A percentile compares a stretch with the other conserved stretches of the same genome.
Conservation (phyloP, 64 coral and sea anemone species). For the Pachyseris speciosa region DNA sequence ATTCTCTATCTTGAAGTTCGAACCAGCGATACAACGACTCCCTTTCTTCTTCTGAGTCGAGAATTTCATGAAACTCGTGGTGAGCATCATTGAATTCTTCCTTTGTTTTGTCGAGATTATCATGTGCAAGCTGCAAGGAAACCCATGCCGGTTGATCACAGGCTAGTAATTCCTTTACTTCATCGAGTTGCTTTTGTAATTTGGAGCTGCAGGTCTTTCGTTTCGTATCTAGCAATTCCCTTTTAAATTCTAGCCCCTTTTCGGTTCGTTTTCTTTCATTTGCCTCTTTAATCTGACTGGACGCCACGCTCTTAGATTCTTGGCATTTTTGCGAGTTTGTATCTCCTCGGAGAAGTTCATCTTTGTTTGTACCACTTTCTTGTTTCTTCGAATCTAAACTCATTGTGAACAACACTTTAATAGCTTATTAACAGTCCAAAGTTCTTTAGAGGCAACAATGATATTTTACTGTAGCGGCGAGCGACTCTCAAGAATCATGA, state of each 20-base stretch:
- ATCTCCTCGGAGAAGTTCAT: too few relatives aligned
- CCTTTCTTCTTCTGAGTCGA: conserved; percentile 31
- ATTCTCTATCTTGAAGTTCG: conserved; percentile 20
- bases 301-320: background rate
- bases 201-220: background rate
- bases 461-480: too few relatives aligned
- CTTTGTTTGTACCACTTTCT: too few relatives aligned
- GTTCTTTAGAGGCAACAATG: too few relatives aligned
- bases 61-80: conserved; percentile 2
- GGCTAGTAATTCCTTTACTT: background rate
- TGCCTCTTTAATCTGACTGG: background rate
- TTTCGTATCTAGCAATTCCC: conserved; percentile 9
- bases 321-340: too few relatives aligned
- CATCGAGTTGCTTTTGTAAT: background rate
- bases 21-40: conserved; percentile 42
- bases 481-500: too few relatives aligned
- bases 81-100: conserved; percentile 42
- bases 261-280: conserved; percentile 22
- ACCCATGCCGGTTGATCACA: background rate
- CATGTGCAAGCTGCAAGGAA: background rate
- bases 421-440: too few relatives aligned
- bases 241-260: conserved; percentile 38
- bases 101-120: conserved; percentile 31
- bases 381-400: too few relatives aligned
- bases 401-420: too few relatives aligned